Evolutionary conservation across 30 jellyfish, hydroid and myxozoan species (phyloP), one percentile per base, ranked within the genome.

Genomic region (Calvadosia cruxmelitensis): DNA sequence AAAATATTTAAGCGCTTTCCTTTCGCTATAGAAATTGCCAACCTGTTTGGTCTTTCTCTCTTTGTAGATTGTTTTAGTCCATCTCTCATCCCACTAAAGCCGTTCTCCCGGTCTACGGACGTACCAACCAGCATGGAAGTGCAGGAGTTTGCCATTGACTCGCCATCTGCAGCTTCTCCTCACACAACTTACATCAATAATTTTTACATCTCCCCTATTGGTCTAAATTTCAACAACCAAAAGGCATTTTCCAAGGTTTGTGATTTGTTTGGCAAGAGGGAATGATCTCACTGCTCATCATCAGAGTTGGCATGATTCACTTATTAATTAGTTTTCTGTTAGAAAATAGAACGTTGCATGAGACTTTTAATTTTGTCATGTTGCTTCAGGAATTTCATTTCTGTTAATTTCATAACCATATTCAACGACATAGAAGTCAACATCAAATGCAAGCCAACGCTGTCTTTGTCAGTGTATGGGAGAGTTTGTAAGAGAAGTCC

Each of bases 11-110:
- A 66, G 27, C 23, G 31, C n/a, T 30, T 66, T 66, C 33, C 75
- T 27, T 2, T 24, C 75, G 29, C 30, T 29, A 24, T 27, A 66
- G 29, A 48, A 48, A 29, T 20, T 30, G 69, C 3, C 34, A n/a
- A n/a, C 33, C 34, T 52, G 10, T 15, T 12, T 16, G 23, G 16
- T 36, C 2, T 27, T 50, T 2, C 23, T 49, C 26, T 23, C 34
- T 30, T 64, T 71, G 34, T 53, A 87, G 97, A 87, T 53, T 80
- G 94, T 49, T 87, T 34, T 68, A 82, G 92, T 33, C 92, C 94
- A 32, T 71, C 97, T 13, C 83, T 74, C 28, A 78, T 87, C 63
- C 97, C 97, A 12, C 65, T 87, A 36, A 87, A 87, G 62, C 97
- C 97, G 29, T 80, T 80, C 53, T 80, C 97, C n/a, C 64, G 86